Conservation (phyloP, 2,888 invertebrate species). For the Drosophila subsilvestris region DNA sequence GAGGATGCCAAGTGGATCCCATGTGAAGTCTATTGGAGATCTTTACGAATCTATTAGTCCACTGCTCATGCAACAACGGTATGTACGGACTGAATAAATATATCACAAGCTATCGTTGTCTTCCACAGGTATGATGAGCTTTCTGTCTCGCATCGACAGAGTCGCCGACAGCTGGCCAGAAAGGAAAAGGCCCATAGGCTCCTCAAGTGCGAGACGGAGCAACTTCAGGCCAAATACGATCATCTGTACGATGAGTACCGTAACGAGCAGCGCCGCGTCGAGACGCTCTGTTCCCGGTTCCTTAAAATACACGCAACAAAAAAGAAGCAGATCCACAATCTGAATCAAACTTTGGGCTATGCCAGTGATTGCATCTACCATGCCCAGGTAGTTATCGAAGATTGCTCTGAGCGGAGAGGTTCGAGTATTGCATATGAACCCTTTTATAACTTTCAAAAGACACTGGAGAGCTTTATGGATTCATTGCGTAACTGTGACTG, state of each 20-base stretch:
- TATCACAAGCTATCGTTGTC: not conserved
- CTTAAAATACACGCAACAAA: conserved; percentile 74
- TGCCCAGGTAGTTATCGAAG: conserved; percentile 64
- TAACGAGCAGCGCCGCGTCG: conserved; percentile 67
- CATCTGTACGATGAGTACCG: conserved; percentile 71
- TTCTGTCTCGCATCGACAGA: conserved; percentile 72
- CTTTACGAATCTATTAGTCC: conserved; percentile 77
- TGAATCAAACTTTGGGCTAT: conserved; percentile 70
- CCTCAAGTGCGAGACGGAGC: conserved; percentile 71
- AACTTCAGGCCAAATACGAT: conserved; percentile 73
- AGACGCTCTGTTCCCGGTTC: conserved; percentile 73
- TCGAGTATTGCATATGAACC: not conserved
- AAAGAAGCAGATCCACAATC: conserved; percentile 71
- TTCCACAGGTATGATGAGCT: conserved; percentile 78
- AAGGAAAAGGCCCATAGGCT: conserved; percentile 74
- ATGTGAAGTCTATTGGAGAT: conserved; percentile 37
- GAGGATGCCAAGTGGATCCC: conserved; percentile 23
- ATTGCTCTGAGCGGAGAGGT: conserved; percentile 19
- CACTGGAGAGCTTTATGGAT: conserved; percentile 15
- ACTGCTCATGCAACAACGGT: conserved; percentile 80
- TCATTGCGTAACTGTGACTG: conserved; percentile 27
- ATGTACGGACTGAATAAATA: conserved; percentile 15
- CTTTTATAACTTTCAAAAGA: conserved; percentile 1
- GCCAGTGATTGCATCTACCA: conserved; percentile 73
- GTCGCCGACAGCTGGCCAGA: conserved; percentile 75